Evolutionary conservation across 2,888 invertebrate species (phyloP).

Genomic region (Atethmia centrago): DNA sequence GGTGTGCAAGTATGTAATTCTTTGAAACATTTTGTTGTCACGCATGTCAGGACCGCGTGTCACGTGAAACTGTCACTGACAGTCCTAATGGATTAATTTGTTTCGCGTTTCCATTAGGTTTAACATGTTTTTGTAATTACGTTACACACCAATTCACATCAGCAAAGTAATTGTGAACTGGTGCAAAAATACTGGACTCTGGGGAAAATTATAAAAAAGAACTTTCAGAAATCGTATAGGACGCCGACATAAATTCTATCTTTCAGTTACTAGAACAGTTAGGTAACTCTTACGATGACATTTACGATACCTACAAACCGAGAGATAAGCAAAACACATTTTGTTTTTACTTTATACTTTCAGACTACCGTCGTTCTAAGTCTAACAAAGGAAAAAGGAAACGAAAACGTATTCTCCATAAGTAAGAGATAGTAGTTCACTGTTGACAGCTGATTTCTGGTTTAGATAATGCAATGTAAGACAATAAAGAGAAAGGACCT

Average conservation of each 20-base stretch:
- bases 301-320: slow-evolving; percentile 41
- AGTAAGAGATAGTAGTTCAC: slow-evolving; percentile 42
- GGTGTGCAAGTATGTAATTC: slow-evolving; percentile 40
- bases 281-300: slow-evolving; percentile 14
- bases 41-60: slow-evolving; percentile 32
- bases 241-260: slow-evolving; percentile 6
- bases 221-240: not conserved
- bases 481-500: slow-evolving; percentile 78
- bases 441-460: slow-evolving; percentile 61
- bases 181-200: not conserved
- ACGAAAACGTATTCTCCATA: slow-evolving; percentile 27
- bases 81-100: slow-evolving; percentile 50
- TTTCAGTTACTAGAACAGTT: not conserved
- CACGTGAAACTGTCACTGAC: slow-evolving; percentile 48
- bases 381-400: slow-evolving; percentile 40
- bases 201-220: not conserved
- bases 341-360: slow-evolving; percentile 21
- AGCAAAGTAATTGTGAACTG: slow-evolving; percentile 10
- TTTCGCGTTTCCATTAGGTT: slow-evolving; percentile 41
- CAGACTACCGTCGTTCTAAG: slow-evolving; percentile 15
- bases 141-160: slow-evolving; percentile 24
- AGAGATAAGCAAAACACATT: slow-evolving; percentile 37
- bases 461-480: slow-evolving; percentile 64
- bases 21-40: slow-evolving; percentile 43
- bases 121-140: slow-evolving; percentile 42